A percentile compares a stretch with the other conserved stretches of the same genome.
phyloP scores from a whole-genome alignment of 1,140 invertebrate genomes.

The Nasonia longicornis region DNA sequence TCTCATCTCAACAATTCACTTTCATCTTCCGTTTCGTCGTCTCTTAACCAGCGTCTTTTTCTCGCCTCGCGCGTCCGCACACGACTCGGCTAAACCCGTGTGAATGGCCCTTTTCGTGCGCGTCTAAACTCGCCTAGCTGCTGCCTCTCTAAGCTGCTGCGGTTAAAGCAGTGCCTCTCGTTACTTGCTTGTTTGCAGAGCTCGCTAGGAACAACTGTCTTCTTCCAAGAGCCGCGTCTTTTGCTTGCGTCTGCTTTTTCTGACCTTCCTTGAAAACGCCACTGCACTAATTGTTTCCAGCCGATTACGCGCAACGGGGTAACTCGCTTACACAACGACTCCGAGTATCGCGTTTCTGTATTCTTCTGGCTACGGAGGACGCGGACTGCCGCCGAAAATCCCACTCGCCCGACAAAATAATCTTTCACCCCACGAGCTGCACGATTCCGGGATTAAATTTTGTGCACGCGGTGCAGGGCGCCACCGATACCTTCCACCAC shows the following conservation, averaged over 20 bases:
- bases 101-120: background rate
- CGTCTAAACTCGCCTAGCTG: no score
- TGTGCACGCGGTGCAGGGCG: background rate
- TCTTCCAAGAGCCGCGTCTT: no score
- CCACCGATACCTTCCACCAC: background rate
- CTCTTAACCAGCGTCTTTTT: constrained; percentile 32
- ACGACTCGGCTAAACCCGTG: background rate
- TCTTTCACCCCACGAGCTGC: background rate
- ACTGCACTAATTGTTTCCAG: no score
- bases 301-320: no score
- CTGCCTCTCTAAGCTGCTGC: no score
- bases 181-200: no score
- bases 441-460: background rate
- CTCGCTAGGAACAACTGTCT: no score
- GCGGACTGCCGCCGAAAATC: no score
- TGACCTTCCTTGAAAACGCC: no score
- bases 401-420: background rate
- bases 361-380: background rate
- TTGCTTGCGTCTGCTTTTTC: no score
- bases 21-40: constrained; percentile 36
- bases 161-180: no score
- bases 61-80: background rate
- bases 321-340: no score
- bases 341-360: background rate
- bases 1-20: constrained; percentile 35